Conservation (phyloP, 1,140 invertebrate species). For the Amyelois transitella region DNA sequence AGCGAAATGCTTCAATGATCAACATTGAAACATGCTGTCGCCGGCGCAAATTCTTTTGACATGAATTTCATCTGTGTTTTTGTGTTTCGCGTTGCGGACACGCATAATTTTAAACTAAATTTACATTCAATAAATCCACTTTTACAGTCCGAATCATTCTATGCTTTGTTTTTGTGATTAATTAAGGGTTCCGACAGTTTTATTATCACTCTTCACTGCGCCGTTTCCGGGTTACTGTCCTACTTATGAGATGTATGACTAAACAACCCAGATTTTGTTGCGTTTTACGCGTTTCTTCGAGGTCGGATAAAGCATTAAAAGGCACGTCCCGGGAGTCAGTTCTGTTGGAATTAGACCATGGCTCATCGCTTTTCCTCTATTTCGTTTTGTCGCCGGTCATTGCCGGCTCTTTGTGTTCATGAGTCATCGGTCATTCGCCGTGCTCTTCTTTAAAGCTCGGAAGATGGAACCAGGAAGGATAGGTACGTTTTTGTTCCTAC, state of each 20-base stretch:
- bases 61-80: not conserved
- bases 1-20: not conserved
- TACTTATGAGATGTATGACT: not conserved
- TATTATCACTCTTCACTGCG: not conserved
- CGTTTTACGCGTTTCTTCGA: constrained; percentile 14
- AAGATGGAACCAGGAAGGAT: constrained; percentile 40
- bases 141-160: not conserved
- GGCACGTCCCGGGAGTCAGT: constrained; percentile 7
- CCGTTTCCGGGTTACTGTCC: constrained; percentile 1
- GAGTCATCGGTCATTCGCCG: constrained; percentile 31
- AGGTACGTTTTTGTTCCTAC: constrained; percentile 25
- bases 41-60: not conserved
- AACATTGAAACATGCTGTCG: not conserved
- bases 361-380: constrained; percentile 27
- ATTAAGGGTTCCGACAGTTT: not conserved
- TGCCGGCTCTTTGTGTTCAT: constrained; percentile 36
- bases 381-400: constrained; percentile 35
- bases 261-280: constrained; percentile 1
- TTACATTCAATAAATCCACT: not conserved
- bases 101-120: not conserved
- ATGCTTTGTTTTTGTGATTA: not conserved
- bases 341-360: constrained; percentile 30
- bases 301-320: constrained; percentile 3
- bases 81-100: not conserved
- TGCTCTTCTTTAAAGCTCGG: constrained; percentile 12